Evolutionary conservation across 2,797 vertebrate species (phyloP).

Genomic region (Phaenicophaeus curvirostris): DNA sequence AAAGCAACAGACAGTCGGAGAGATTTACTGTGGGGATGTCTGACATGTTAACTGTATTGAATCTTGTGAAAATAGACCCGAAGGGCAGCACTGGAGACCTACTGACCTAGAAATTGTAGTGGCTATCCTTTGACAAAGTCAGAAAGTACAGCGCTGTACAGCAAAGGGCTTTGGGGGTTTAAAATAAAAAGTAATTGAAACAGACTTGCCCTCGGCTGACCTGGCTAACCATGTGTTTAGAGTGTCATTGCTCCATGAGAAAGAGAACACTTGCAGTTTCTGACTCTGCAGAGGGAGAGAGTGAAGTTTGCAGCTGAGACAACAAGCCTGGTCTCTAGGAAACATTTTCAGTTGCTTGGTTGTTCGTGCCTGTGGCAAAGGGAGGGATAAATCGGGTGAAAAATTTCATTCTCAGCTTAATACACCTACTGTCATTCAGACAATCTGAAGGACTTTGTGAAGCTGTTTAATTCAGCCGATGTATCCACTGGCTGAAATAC

Average conservation of each 20-base stretch:
- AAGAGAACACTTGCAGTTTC: background rate
- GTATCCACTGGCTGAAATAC: background rate
- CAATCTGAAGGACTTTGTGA: background rate
- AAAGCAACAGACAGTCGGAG: background rate
- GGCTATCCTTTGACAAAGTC: constrained; percentile 28
- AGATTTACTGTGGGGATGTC: background rate
- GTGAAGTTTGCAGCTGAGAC: background rate
- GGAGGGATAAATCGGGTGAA: background rate
- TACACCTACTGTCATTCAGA: background rate
- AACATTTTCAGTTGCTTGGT: background rate
- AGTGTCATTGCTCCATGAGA: background rate
- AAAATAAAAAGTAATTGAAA: constrained; percentile 49
- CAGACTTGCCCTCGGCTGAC: constrained; percentile 28
- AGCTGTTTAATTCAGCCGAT: background rate
- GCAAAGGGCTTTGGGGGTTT: constrained; percentile 56
- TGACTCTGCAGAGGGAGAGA: background rate
- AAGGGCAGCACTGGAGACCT: background rate
- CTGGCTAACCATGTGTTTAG: background rate
- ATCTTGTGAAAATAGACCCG: background rate
- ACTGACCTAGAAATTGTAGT: constrained; percentile 47
- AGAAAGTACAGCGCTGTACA: constrained; percentile 7
- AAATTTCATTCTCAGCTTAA: background rate
- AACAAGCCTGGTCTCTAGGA: background rate
- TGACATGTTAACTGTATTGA: background rate
- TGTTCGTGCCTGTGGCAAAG: background rate